A percentile compares a stretch with the other conserved stretches of the same genome.
These are phyloP conservation scores for Gymnopithys bicolor DNA, from an alignment of 2,797 vertebrate genomes.

Conservation along the genomic window DNA sequence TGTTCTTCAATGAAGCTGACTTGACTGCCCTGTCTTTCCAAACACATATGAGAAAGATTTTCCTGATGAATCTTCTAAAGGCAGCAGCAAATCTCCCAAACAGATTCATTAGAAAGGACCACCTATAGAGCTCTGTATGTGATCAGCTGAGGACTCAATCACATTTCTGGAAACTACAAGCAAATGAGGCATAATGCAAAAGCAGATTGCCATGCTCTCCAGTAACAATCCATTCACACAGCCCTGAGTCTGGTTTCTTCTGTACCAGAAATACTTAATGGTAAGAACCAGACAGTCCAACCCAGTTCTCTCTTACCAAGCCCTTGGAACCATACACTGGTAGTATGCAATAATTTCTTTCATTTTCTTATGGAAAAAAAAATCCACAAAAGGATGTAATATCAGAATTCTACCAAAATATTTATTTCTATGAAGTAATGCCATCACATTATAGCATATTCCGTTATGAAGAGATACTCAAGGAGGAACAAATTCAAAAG, in stretches of 20 bases:
- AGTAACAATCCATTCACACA: not conserved
- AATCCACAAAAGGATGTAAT: not conserved
- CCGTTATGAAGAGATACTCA: not conserved
- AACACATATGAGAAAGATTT: not conserved
- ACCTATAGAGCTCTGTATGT: not conserved
- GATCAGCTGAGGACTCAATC: not conserved
- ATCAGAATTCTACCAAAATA: not conserved
- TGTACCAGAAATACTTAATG: not conserved
- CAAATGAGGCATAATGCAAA: not conserved
- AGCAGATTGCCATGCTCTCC: not conserved
- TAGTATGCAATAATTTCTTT: not conserved
- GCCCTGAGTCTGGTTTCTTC: not conserved
- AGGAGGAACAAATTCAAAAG: not conserved
- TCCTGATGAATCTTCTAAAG: not conserved
- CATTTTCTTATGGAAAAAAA: not conserved
- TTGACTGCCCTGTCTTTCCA: not conserved
- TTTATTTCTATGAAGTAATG: not conserved
- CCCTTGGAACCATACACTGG: not conserved
- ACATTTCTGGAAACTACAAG: not conserved
- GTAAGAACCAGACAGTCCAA: not conserved
- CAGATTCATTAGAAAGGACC: not conserved
- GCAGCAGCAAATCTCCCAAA: not conserved
- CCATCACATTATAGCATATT: not conserved
- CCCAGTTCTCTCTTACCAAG: not conserved
- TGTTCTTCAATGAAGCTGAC: not conserved